phyloP scores from a whole-genome alignment of 2,888 invertebrate species.

The Lucinisca nassula region DNA sequence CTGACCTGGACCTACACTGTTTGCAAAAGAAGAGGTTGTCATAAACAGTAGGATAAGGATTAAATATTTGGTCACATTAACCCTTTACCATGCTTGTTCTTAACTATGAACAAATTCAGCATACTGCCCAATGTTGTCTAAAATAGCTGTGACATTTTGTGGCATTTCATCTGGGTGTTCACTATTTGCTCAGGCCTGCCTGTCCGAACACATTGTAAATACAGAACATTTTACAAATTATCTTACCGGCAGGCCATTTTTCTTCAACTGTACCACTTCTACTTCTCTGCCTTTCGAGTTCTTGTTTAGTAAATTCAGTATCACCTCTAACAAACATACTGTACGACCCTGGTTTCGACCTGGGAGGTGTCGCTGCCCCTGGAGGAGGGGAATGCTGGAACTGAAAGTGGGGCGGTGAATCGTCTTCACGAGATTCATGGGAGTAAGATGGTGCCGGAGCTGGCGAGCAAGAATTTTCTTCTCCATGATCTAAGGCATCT shows the following conservation, averaged over 20 bases:
- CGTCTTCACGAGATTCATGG: background rate
- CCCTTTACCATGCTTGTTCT: too few species aligned
- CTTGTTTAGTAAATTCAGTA: slow-evolving; percentile 70
- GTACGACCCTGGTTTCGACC: slow-evolving; percentile 52
- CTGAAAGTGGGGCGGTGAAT: background rate
- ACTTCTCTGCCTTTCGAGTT: slow-evolving; percentile 21
- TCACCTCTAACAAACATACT: slow-evolving; percentile 83
- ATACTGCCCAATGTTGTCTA: too few species aligned
- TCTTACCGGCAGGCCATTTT: slow-evolving; percentile 79
- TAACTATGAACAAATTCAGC: too few species aligned
- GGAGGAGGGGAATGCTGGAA: slow-evolving; percentile 20
- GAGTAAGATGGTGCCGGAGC: background rate
- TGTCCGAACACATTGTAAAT: too few species aligned
- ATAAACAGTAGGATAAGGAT: too few species aligned
- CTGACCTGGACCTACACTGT: too few species aligned
- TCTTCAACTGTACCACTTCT: slow-evolving; percentile 50
- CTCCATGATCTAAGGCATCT: slow-evolving; percentile 70
- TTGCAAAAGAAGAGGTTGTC: too few species aligned
- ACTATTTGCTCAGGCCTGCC: too few species aligned
- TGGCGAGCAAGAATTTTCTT: slow-evolving; percentile 13
- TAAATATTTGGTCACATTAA: too few species aligned
- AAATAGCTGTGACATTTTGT: too few species aligned
- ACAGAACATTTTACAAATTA: too few species aligned
- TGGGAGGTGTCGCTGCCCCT: slow-evolving; percentile 33
- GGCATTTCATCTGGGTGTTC: too few species aligned